Evolutionary conservation across 2,113 vertebrate genomes (phyloP).

Genomic region (Micronisus gabar): DNA sequence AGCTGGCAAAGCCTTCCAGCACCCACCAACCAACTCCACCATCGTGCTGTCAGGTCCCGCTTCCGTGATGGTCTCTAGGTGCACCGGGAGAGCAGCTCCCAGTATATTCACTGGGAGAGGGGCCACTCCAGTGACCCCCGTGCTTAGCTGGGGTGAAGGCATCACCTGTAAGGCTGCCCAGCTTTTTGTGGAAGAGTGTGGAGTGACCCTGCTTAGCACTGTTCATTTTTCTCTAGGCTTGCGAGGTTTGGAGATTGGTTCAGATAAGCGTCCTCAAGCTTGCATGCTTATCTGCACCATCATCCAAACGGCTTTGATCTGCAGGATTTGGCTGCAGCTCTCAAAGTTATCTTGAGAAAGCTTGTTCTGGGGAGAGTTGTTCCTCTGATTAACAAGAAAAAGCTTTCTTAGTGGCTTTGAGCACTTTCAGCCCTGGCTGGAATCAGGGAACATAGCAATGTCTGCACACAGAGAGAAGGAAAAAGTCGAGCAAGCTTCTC

Average conservation of each 20-base stretch:
- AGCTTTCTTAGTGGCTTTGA: constrained; percentile 38
- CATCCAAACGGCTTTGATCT: constrained; percentile 46
- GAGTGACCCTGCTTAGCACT: background rate
- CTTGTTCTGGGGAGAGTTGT: constrained; percentile 30
- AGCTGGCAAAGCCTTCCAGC: constrained; percentile 25
- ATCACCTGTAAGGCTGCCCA: background rate
- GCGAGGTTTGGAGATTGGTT: constrained; percentile 31
- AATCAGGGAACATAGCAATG: background rate
- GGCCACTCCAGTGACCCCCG: rapidly evolving
- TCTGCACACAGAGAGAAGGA: background rate
- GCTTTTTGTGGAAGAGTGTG: background rate
- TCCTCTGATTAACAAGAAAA: constrained; percentile 53
- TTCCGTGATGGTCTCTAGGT: background rate
- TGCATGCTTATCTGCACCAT: constrained; percentile 55
- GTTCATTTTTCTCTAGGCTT: constrained; percentile 48
- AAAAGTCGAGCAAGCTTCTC: background rate
- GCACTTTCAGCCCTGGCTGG: constrained; percentile 11
- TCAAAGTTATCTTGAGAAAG: constrained; percentile 57
- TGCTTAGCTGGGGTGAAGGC: background rate
- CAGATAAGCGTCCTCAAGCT: constrained; percentile 62
- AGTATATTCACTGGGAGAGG: background rate
- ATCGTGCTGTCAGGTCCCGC: rapidly evolving
- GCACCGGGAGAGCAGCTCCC: background rate
- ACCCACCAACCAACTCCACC: background rate
- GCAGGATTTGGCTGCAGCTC: constrained; percentile 47